phyloP scores from a whole-genome alignment of 2,888 invertebrate species.

The Tachina grossa region DNA sequence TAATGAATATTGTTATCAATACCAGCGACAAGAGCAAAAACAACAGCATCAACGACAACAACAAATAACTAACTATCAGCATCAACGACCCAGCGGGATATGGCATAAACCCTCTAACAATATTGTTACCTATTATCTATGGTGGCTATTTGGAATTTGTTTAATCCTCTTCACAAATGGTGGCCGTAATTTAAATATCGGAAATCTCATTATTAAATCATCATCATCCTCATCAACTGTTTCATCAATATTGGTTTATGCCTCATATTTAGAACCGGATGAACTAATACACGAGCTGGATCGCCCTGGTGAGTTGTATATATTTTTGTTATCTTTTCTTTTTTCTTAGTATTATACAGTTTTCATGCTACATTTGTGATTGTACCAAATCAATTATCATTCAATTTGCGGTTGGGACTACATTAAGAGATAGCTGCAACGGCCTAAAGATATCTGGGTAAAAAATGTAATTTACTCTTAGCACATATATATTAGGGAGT shows the following conservation, averaged over 20 bases:
- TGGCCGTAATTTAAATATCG: conserved; percentile 72
- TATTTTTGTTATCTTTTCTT: background rate
- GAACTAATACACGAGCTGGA: conserved; percentile 83
- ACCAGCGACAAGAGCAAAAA: conserved; percentile 41
- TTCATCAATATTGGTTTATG: conserved; percentile 73
- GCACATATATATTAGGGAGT: no score
- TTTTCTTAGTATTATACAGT: background rate
- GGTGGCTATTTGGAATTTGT: conserved; percentile 79
- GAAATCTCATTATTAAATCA: conserved; percentile 68
- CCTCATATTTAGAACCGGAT: conserved; percentile 82
- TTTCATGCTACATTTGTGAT: conserved; percentile 5
- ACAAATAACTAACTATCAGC: conserved; percentile 40
- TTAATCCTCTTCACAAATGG: conserved; percentile 77
- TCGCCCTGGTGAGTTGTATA: conserved; percentile 79
- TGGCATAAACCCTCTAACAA: conserved; percentile 63
- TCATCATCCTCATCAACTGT: conserved; percentile 73
- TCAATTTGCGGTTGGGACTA: background rate
- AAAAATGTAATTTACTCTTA: no score
- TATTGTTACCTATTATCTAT: conserved; percentile 76
- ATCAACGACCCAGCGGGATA: conserved; percentile 67
- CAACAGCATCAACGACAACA: conserved; percentile 55
- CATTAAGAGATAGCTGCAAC: background rate
- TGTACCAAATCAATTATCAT: background rate
- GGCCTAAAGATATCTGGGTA: background rate
- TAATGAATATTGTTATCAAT: conserved; percentile 53